Conservation (phyloP, 2,113 vertebrate species). For the Thryonomys swinderianus region DNA sequence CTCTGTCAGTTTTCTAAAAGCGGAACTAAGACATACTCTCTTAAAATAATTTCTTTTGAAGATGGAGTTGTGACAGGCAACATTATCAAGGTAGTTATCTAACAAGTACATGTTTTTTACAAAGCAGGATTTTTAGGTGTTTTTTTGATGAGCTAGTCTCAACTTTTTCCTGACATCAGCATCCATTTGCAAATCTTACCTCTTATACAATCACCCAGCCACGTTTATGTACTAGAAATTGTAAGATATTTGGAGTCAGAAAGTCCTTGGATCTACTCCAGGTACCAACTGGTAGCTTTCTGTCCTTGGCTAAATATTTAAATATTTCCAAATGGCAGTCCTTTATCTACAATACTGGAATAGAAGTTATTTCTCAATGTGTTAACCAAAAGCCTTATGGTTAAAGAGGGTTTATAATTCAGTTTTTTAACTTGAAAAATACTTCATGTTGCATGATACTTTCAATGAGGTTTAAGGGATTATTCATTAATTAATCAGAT, state of each 20-base stretch:
- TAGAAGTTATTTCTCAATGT: neutral
- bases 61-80: slow-evolving; percentile 21
- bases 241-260: neutral
- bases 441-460: neutral
- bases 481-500: neutral
- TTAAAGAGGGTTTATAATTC: slow-evolving; percentile 25
- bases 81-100: slow-evolving; percentile 18
- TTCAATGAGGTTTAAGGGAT: neutral
- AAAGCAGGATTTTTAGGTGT: slow-evolving; percentile 13
- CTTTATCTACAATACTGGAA: slow-evolving; percentile 4
- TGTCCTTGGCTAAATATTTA: neutral
- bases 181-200: neutral
- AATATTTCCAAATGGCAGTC: slow-evolving; percentile 40
- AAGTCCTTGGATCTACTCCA: neutral
- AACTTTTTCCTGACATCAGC: slow-evolving; percentile 24
- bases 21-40: neutral
- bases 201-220: neutral
- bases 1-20: slow-evolving; percentile 42
- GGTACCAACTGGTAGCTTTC: neutral
- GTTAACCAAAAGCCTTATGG: slow-evolving; percentile 1
- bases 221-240: slow-evolving; percentile 34
- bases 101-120: neutral
- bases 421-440: neutral
- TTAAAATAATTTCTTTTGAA: slow-evolving; percentile 44
- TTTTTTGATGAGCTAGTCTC: slow-evolving; percentile 29